Percentiles rank a stretch among this genome's conserved stretches.
Conservation (phyloP, 2,797 vertebrate genomes). For the Euthynnus affinis region DNA sequence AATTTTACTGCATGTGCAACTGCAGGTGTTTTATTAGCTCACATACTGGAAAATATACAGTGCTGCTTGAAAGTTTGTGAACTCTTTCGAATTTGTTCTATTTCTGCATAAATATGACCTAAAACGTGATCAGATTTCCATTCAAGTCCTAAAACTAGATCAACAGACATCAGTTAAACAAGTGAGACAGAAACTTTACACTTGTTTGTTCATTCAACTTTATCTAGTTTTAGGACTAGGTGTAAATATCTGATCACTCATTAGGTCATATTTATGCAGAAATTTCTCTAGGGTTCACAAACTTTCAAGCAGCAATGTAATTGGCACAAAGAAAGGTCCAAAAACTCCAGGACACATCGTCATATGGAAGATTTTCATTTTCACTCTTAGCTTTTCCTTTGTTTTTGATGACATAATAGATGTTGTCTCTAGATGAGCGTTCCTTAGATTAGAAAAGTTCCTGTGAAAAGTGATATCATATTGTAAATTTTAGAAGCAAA, state of each 20-base stretch:
- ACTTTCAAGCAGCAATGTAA: background rate
- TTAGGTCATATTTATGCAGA: no score
- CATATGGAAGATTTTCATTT: conserved; percentile 17
- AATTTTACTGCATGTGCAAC: background rate
- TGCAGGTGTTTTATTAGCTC: background rate
- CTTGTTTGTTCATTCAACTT: no score
- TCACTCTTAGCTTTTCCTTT: conserved; percentile 8
- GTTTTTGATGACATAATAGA: background rate
- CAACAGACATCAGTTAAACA: no score
- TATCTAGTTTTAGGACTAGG: no score
- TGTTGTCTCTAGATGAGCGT: background rate
- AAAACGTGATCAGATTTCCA: no score
- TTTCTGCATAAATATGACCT: no score
- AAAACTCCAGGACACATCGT: conserved; percentile 12
- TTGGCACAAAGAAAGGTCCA: background rate
- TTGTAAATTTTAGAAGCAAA: background rate
- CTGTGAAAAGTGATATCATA: background rate
- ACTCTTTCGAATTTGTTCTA: no score
- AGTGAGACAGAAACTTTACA: no score
- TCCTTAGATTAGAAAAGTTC: background rate
- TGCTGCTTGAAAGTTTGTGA: no score
- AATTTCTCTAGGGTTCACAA: no score
- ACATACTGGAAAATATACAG: background rate
- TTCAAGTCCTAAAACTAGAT: no score
- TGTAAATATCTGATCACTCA: no score